Evolutionary conservation across 2,888 invertebrate genomes (phyloP).

Genomic region (Trisateles emortualis): DNA sequence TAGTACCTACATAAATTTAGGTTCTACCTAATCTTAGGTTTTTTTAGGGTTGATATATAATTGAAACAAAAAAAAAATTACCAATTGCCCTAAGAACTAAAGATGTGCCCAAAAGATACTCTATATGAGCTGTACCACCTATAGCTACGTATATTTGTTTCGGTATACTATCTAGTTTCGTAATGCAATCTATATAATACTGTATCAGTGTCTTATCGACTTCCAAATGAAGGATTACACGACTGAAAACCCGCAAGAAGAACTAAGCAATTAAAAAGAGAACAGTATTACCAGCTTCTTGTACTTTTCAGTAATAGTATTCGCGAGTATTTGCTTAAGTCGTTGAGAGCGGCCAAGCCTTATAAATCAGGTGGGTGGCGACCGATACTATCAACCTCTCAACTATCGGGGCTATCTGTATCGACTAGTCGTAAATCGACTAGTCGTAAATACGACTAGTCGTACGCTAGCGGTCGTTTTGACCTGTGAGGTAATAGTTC

Average conservation of each 20-base stretch:
- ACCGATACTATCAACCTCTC: conserved; percentile 32
- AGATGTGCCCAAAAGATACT: too few relatives aligned
- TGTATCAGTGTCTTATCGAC: too few relatives aligned
- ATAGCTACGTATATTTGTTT: too few relatives aligned
- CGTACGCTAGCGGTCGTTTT: conserved; percentile 30
- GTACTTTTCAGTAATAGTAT: conserved; percentile 15
- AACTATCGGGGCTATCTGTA: conserved; percentile 42
- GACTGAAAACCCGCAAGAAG: neutral
- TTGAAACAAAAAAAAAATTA: too few relatives aligned
- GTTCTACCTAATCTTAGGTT: too few relatives aligned
- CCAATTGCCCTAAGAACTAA: too few relatives aligned
- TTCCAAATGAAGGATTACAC: neutral
- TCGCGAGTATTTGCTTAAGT: conserved; percentile 19
- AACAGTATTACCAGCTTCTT: neutral
- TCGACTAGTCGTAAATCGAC: conserved; percentile 23
- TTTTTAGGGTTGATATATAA: too few relatives aligned
- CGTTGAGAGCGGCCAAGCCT: conserved; percentile 21
- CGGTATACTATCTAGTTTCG: too few relatives aligned
- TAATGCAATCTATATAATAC: too few relatives aligned
- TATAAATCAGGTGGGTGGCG: conserved; percentile 41
- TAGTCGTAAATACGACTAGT: conserved; percentile 16
- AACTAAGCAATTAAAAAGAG: neutral
- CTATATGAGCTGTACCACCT: too few relatives aligned
- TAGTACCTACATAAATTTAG: too few relatives aligned
- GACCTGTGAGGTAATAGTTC: conserved; percentile 29